phyloP scores from a whole-genome alignment of 2,797 vertebrate genomes.

The Myotis findleyi region DNA sequence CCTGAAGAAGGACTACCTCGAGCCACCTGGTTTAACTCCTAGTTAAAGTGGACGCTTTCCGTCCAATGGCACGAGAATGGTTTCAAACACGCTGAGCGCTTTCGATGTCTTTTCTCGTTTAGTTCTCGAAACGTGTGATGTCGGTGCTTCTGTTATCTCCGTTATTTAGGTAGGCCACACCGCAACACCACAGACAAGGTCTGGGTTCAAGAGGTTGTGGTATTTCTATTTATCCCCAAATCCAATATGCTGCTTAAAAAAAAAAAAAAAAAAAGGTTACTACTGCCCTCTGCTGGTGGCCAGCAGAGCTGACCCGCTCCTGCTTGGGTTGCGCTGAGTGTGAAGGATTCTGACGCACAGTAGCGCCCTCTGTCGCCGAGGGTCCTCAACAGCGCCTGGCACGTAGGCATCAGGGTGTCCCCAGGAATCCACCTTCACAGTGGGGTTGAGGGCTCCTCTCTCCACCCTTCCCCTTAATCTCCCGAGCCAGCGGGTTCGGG shows the following conservation, averaged over 20 bases:
- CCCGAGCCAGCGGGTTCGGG: not conserved
- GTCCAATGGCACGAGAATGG: not conserved
- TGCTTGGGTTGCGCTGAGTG: not conserved
- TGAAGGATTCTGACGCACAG: not conserved
- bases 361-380: fast-evolving
- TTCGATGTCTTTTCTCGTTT: not conserved
- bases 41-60: not conserved
- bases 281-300: slow-evolving; percentile 55
- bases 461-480: not conserved
- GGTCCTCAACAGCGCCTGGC: not conserved
- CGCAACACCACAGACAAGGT: not conserved
- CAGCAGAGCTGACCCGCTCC: not conserved
- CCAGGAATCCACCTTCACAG: not conserved
- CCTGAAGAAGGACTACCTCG: not conserved
- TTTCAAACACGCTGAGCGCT: not conserved
- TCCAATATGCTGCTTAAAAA: not conserved
- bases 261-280: too few species aligned
- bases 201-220: not conserved
- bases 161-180: not conserved
- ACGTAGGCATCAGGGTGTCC: not conserved
- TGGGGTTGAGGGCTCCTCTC: not conserved
- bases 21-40: not conserved
- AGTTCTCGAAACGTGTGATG: not conserved
- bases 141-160: not conserved
- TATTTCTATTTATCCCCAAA: not conserved